These are phyloP conservation scores for Microcebus ravelobensis DNA, from an alignment of 2,113 vertebrate species.

Conservation along the genomic window DNA sequence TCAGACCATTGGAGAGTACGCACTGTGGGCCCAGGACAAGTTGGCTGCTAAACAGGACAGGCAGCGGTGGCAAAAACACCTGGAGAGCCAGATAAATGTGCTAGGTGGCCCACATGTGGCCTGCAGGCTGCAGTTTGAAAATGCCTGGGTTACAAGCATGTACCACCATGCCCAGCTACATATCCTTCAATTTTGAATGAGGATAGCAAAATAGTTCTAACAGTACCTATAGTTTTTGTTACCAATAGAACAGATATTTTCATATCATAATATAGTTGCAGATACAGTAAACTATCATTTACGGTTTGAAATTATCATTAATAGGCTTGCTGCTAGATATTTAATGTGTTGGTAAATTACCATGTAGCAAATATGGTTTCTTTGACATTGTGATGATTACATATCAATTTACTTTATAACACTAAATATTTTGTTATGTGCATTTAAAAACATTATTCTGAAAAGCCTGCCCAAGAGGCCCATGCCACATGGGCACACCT, in stretches of 20 bases:
- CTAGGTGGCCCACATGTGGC: too few relatives aligned
- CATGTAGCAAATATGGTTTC: neutral
- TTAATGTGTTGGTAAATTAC: neutral
- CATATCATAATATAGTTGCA: neutral
- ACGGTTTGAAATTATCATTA: constrained; percentile 14
- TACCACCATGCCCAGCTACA: too few relatives aligned
- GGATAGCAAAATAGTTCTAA: neutral
- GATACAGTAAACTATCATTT: neutral
- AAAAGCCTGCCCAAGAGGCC: neutral
- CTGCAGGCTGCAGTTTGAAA: too few relatives aligned
- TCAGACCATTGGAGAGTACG: too few relatives aligned
- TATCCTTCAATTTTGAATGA: neutral
- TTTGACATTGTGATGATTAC: neutral
- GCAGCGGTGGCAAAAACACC: too few relatives aligned
- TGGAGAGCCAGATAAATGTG: too few relatives aligned
- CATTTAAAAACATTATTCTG: neutral
- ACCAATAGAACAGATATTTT: neutral
- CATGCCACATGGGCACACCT: neutral
- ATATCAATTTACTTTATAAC: neutral
- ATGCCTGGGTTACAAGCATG: too few relatives aligned
- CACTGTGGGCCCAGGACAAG: too few relatives aligned
- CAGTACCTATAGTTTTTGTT: neutral
- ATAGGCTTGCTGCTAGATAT: neutral
- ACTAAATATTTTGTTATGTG: neutral
- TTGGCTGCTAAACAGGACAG: too few relatives aligned